These are phyloP conservation scores for Darevskia mixta DNA, from an alignment of 2,797 vertebrate genomes.

Conservation along the genomic window DNA sequence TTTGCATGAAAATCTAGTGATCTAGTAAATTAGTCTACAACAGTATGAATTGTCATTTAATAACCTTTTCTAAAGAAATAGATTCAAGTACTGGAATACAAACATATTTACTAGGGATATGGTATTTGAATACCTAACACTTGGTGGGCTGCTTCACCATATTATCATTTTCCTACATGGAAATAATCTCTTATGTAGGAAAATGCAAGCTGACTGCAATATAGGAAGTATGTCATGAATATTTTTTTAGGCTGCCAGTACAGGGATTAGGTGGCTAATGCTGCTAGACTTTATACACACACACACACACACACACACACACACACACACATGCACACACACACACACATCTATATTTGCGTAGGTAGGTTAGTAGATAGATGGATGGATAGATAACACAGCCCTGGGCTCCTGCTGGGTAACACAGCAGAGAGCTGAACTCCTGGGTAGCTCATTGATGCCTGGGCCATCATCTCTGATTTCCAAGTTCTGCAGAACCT, in stretches of 20 bases:
- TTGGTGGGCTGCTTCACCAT: background rate
- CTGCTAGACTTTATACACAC: background rate
- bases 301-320: too few relatives aligned
- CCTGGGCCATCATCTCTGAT: background rate
- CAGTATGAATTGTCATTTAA: background rate
- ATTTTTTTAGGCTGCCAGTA: background rate
- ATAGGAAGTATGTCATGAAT: background rate
- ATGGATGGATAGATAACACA: background rate
- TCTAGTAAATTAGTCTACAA: background rate
- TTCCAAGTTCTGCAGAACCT: constrained; percentile 36
- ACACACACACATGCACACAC: background rate
- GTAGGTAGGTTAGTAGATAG: too few relatives aligned
- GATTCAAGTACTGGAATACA: background rate
- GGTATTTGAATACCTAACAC: background rate
- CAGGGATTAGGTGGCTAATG: background rate
- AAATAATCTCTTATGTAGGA: background rate
- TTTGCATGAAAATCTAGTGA: background rate
- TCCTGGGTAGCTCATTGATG: background rate
- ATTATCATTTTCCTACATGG: background rate
- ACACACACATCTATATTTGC: too few relatives aligned
- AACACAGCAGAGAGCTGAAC: background rate
- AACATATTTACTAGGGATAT: background rate
- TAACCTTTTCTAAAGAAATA: background rate
- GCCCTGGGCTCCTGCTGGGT: background rate
- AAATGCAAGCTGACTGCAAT: background rate